Conservation (phyloP, 2,888 invertebrate species). For the Strigamia maritima region DNA sequence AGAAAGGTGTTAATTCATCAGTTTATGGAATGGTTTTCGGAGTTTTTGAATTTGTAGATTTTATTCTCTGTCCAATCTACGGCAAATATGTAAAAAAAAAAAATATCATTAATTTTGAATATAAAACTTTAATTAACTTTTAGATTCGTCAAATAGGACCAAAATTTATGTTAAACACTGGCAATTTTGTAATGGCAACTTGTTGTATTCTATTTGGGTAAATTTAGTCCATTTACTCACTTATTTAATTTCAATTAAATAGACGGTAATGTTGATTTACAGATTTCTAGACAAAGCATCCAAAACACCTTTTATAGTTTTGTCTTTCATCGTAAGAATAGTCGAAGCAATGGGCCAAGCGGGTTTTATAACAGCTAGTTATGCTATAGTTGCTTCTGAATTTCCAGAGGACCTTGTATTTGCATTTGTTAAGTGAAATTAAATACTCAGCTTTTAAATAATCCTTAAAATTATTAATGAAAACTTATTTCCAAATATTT, state of each 20-base stretch:
- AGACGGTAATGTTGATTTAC: background rate
- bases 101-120: background rate
- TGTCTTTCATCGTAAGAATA: conserved; percentile 75
- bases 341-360: conserved; percentile 82
- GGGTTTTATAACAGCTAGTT: conserved; percentile 79
- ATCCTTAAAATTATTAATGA: background rate
- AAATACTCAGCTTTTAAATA: background rate
- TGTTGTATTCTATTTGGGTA: conserved; percentile 80
- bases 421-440: conserved; percentile 64
- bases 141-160: conserved; percentile 62
- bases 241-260: no score
- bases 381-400: conserved; percentile 81
- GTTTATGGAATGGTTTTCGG: conserved; percentile 85
- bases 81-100: conserved; percentile 63
- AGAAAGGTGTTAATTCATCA: conserved; percentile 72
- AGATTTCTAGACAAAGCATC: conserved; percentile 41
- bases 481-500: background rate
- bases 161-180: conserved; percentile 74
- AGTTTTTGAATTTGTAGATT: conserved; percentile 77
- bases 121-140: no score
- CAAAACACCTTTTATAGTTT: conserved; percentile 68
- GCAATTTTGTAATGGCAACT: conserved; percentile 76
- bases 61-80: conserved; percentile 76
- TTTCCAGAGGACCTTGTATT: conserved; percentile 81
- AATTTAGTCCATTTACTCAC: conserved; percentile 44